Conservation (phyloP, 2,113 vertebrate species). For the Lepisosteus oculatus region DNA sequence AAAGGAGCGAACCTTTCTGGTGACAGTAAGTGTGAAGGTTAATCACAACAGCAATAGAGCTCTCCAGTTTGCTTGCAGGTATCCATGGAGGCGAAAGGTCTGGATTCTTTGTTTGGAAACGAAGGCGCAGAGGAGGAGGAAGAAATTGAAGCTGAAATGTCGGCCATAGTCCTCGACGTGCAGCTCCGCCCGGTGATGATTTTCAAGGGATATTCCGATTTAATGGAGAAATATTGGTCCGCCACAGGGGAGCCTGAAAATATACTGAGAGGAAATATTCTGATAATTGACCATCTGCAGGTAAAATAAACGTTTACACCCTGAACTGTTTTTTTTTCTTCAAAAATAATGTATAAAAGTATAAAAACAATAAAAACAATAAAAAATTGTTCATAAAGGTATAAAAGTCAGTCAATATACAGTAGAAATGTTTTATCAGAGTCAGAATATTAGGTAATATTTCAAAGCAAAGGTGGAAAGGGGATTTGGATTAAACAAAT, state of each 20-base stretch:
- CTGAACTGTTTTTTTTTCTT: no score
- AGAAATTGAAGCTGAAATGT: slow-evolving; percentile 49
- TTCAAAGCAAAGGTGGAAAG: no score
- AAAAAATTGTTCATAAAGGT: no score
- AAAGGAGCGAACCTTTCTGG: no score
- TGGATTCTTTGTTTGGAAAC: slow-evolving; percentile 43
- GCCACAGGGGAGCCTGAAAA: slow-evolving; percentile 45
- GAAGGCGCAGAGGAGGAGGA: slow-evolving; percentile 24
- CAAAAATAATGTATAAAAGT: no score
- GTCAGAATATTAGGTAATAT: no score
- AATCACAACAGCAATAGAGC: no score
- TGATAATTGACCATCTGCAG: slow-evolving; percentile 62
- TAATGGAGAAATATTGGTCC: slow-evolving; percentile 55
- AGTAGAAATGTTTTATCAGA: no score
- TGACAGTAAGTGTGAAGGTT: no score
- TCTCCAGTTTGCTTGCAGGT: slow-evolving; percentile 38
- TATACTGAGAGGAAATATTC: slow-evolving; percentile 48
- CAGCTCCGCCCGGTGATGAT: slow-evolving; percentile 43
- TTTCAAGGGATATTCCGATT: slow-evolving; percentile 57
- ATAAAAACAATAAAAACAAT: no score
- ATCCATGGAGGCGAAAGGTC: slow-evolving; percentile 51
- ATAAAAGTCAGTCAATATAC: no score
- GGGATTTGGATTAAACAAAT: no score
- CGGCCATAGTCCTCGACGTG: slow-evolving; percentile 47
- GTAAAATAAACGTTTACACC: slow-evolving; percentile 29